Conservation (phyloP, 2,797 vertebrate species). For the Semaprochilodus insignis region DNA sequence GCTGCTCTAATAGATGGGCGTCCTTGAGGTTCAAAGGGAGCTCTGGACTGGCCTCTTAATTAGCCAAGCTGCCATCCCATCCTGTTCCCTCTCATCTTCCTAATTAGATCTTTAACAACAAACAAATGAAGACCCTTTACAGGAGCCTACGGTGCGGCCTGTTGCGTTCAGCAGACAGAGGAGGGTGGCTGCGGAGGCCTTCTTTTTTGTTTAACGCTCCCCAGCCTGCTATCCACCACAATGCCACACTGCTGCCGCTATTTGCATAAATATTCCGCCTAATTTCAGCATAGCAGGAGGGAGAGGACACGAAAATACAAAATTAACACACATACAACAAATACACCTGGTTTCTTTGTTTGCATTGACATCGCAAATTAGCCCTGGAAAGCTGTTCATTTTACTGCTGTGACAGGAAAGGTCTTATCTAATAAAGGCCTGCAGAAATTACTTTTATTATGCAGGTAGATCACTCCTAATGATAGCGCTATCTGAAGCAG, state of each 20-base stretch:
- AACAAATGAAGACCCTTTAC: conserved; percentile 87
- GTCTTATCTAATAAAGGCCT: conserved; percentile 67
- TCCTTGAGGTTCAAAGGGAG: conserved; percentile 93
- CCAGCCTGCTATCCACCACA: conserved; percentile 46
- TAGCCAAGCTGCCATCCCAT: conserved; percentile 84
- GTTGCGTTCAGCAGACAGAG: conserved; percentile 49
- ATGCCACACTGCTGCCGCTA: conserved; percentile 40
- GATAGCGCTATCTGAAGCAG: conserved; percentile 63
- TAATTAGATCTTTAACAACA: conserved; percentile 93
- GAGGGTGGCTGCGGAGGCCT: conserved; percentile 23
- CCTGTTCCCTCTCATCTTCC: conserved; percentile 86
- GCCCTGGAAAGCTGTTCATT: conserved; percentile 54
- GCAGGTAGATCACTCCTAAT: conserved; percentile 64
- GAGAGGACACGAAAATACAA: conserved; percentile 49
- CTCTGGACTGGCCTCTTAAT: conserved; percentile 85
- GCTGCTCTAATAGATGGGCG: conserved; percentile 85
- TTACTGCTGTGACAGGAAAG: conserved; percentile 57
- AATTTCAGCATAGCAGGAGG: conserved; percentile 46
- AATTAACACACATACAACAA: conserved; percentile 60
- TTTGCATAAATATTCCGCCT: conserved; percentile 56
- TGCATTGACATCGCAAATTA: conserved; percentile 62
- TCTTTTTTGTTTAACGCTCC: conserved; percentile 51
- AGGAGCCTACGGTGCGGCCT: conserved; percentile 61
- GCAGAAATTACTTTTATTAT: conserved; percentile 65
- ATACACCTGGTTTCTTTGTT: conserved; percentile 68